Conservation (phyloP, 1,140 invertebrate genomes). For the Heliconius melpomene region DNA sequence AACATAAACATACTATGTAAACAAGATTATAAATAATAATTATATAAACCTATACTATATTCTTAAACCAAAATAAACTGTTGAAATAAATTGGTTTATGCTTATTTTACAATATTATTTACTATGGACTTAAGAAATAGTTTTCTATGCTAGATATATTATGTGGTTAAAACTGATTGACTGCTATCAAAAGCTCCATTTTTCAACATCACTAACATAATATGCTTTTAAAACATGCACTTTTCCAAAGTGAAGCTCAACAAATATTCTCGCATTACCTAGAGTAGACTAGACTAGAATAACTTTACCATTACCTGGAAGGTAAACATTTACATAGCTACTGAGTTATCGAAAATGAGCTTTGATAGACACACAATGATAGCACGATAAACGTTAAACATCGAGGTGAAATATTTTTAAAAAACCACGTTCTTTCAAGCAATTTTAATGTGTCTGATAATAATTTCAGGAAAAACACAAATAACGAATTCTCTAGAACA, state of each 20-base stretch:
- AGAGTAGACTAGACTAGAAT: not conserved
- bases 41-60: not conserved
- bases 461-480: too few species aligned
- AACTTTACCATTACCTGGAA: not conserved
- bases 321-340: not conserved
- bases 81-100: too few species aligned
- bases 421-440: too few species aligned
- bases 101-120: too few species aligned
- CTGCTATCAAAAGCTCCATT: not conserved
- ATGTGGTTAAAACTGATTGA: too few species aligned
- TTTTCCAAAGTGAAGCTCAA: not conserved
- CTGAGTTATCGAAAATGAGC: not conserved
- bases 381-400: too few species aligned
- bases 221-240: constrained; percentile 3
- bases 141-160: too few species aligned
- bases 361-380: not conserved
- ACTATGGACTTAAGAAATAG: too few species aligned
- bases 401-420: too few species aligned
- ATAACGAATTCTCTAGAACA: too few species aligned
- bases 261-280: not conserved
- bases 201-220: constrained; percentile 1
- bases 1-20: not conserved
- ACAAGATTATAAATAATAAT: not conserved
- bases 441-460: too few species aligned
- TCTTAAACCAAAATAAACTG: too few species aligned